Evolutionary conservation across 92 coral and sea anemone genomes (phyloP).

Genomic region (Isaurus tuberculatus): DNA sequence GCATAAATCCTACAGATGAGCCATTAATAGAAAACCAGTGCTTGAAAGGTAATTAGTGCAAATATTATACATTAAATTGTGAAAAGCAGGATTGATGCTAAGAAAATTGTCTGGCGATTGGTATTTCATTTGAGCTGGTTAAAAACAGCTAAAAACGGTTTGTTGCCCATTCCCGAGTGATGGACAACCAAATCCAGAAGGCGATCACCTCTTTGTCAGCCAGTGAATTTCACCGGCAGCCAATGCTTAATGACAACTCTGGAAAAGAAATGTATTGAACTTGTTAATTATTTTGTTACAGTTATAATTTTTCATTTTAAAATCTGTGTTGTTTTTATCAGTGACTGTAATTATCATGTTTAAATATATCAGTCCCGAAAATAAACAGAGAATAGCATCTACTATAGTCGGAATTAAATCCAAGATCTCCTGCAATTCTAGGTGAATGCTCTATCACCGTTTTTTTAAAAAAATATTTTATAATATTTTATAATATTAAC

Average conservation of each 20-base stretch:
- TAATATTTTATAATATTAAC: conserved; percentile 5
- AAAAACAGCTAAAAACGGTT: conserved; percentile 10
- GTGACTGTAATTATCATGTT: conserved; percentile 9
- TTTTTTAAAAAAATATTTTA: not conserved
- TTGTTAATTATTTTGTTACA: conserved; percentile 1
- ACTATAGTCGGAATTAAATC: not conserved
- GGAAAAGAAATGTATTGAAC: conserved; percentile 5
- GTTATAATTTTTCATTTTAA: conserved; percentile 6
- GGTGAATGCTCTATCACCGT: conserved; percentile 2
- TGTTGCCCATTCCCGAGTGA: conserved; percentile 9
- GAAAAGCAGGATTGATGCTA: conserved; percentile 6
- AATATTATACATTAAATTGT: conserved; percentile 1
- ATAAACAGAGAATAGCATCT: conserved; percentile 9
- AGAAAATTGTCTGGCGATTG: conserved; percentile 1
- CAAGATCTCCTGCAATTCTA: conserved; percentile 11
- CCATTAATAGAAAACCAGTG: conserved; percentile 9
- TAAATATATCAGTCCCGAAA: not conserved
- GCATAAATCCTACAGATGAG: conserved; percentile 15
- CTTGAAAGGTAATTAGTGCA: conserved; percentile 11
- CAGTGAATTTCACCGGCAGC: conserved; percentile 17
- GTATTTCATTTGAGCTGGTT: conserved; percentile 11
- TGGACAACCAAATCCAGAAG: conserved; percentile 7
- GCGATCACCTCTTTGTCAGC: conserved; percentile 14
- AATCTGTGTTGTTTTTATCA: conserved; percentile 9
- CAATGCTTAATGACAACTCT: conserved; percentile 8